These are phyloP conservation scores for Creontiades dilutus DNA, from an alignment of 2,888 invertebrate species.

Conservation along the genomic window DNA sequence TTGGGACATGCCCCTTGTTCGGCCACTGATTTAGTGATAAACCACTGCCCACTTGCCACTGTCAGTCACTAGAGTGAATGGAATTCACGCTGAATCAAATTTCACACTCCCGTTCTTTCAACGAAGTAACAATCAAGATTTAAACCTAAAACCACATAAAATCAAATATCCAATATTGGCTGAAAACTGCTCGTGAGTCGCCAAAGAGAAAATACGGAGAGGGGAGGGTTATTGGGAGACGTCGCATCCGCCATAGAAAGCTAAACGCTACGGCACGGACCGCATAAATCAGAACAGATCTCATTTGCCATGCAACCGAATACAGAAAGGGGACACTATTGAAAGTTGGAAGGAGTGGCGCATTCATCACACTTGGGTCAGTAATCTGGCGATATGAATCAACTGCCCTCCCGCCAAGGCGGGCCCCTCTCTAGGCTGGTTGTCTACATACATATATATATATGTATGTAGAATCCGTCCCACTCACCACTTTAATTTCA, in stretches of 20 bases:
- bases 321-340: background rate
- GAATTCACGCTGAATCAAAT: too few species aligned
- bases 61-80: too few species aligned
- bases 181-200: too few species aligned
- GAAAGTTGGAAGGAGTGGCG: background rate
- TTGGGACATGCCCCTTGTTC: too few species aligned
- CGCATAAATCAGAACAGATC: conserved; percentile 18
- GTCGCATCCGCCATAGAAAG: background rate
- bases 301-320: conserved; percentile 1
- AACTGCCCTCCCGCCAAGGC: background rate
- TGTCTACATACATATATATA: background rate
- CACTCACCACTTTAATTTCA: background rate
- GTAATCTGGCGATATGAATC: conserved; percentile 1
- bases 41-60: too few species aligned
- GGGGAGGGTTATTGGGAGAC: background rate
- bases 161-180: too few species aligned
- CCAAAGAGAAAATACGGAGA: background rate
- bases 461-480: too few species aligned
- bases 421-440: background rate
- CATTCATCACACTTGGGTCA: background rate
- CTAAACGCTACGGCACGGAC: background rate
- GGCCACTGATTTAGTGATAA: too few species aligned
- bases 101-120: too few species aligned
- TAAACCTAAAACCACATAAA: too few species aligned
- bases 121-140: too few species aligned